Conservation (phyloP, 2,888 invertebrate species). For the Steromphala cineraria region DNA sequence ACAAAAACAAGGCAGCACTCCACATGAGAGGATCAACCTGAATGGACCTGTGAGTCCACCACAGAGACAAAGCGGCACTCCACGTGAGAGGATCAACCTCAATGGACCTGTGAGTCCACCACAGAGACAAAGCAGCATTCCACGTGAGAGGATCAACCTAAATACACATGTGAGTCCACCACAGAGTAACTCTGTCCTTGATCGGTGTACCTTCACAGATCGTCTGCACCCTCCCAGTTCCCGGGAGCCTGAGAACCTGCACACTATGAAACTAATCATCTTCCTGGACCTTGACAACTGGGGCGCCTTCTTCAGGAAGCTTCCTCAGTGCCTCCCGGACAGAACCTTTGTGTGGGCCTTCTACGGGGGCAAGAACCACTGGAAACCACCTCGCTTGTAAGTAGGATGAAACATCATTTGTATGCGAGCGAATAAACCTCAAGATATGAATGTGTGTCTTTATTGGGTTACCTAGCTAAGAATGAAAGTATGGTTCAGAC, state of each 20-base stretch:
- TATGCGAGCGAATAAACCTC: too few relatives aligned
- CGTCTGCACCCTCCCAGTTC: too few relatives aligned
- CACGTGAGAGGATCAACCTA: not conserved
- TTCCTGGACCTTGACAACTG: conserved; percentile 62
- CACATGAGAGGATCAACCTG: not conserved
- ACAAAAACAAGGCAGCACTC: not conserved
- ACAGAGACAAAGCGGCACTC: not conserved
- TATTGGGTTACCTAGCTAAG: too few relatives aligned
- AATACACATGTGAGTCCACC: not conserved
- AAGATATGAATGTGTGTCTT: too few relatives aligned
- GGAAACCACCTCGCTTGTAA: conserved; percentile 47
- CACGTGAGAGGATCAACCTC: not conserved
- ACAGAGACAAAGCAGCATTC: not conserved
- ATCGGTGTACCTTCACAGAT: too few relatives aligned
- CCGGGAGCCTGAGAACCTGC: conserved; percentile 35
- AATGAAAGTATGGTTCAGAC: too few relatives aligned
- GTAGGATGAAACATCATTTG: not conserved
- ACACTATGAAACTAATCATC: conserved; percentile 49
- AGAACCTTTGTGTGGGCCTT: conserved; percentile 58
- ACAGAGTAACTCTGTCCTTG: not conserved
- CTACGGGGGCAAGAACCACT: conserved; percentile 44
- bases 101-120: not conserved
- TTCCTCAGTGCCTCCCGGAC: conserved; percentile 49
- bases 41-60: not conserved
- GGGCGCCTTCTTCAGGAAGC: conserved; percentile 48